Base-by-base conservation (phyloP, 2,888 invertebrate genomes). In the Caenorhabditis sp. region DNA sequence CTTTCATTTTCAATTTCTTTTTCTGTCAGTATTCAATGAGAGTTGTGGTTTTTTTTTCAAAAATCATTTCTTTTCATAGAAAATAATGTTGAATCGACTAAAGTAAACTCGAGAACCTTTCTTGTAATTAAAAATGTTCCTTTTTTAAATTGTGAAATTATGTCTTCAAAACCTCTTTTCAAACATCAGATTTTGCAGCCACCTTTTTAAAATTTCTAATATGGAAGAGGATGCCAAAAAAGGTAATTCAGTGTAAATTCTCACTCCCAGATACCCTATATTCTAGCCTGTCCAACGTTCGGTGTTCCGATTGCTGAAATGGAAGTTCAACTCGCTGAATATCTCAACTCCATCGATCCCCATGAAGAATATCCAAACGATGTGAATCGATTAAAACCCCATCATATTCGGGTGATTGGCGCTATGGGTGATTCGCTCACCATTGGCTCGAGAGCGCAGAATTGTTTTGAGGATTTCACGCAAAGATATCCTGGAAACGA, bases 391-490 rank as follows among this genome's bases (percentile, higher is more conserved):
- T 20, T 56, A 5, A 56, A 56, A 56, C 56, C 56, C 8, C 82
- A 79, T 27, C 82, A 83, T 63, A 79, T 83, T 21, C 63, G 79
- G 59, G 67, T 76, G 10, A 79, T 83, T 54, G 78, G 71, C 23
- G 77, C 82, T 7, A 63, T 83, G 61, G 83, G 83, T 31, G 83
- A 83, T 50, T 82, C 82, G 4, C 63, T 83, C 17, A 83, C 83
- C 25, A 73, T 72, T 20, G 76, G 72, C 12, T 66, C 66, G 8
- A 20, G 62, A 31, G 63, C 74, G 25, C 50, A 58, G 14, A 62
- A 73, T 53, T 59, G 21, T 23, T 21, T 67, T 21, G 60, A 74
- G n/a, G 26, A 62, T 1, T 26, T n/a, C 21, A 54, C 26, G 1
- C 25, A 31, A 23, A 57, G 57, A 12, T 64, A 71, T 43, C 71